phyloP scores from a whole-genome alignment of 92 coral and sea anemone species.

The Diadumene lineata region DNA sequence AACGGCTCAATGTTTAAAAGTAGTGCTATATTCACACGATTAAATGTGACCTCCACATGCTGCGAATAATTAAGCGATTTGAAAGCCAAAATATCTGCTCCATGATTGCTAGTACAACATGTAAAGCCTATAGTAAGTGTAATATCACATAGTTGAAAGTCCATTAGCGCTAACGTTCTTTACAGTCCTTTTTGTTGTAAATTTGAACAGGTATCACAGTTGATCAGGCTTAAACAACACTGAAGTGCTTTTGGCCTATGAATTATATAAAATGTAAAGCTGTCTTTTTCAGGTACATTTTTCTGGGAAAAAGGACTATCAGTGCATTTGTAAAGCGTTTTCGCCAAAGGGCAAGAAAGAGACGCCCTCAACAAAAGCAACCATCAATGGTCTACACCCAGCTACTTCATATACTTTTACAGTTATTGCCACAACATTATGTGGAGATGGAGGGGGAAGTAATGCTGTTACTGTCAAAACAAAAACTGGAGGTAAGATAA shows the following conservation, averaged over 20 bases:
- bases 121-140: too few relatives aligned
- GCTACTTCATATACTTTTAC: slow-evolving; percentile 21
- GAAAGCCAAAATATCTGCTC: too few relatives aligned
- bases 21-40: too few relatives aligned
- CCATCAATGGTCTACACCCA: slow-evolving; percentile 11
- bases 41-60: too few relatives aligned
- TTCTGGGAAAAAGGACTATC: not conserved
- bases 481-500: slow-evolving; percentile 19
- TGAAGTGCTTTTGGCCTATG: not conserved
- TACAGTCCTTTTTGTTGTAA: too few relatives aligned
- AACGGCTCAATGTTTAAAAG: too few relatives aligned
- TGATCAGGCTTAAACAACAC: too few relatives aligned
- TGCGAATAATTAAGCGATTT: too few relatives aligned
- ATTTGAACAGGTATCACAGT: too few relatives aligned
- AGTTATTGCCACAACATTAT: slow-evolving; percentile 16
- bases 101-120: too few relatives aligned
- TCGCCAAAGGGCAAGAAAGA: not conserved
- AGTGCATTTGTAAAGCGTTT: not conserved
- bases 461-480: not conserved
- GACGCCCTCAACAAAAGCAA: not conserved
- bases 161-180: too few relatives aligned
- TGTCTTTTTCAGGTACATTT: not conserved
- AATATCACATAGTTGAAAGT: too few relatives aligned
- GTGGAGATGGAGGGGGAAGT: slow-evolving; percentile 23
- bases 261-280: not conserved